Conservation (phyloP, 2,113 vertebrate genomes). For the Nothocercus nigrocapillus region DNA sequence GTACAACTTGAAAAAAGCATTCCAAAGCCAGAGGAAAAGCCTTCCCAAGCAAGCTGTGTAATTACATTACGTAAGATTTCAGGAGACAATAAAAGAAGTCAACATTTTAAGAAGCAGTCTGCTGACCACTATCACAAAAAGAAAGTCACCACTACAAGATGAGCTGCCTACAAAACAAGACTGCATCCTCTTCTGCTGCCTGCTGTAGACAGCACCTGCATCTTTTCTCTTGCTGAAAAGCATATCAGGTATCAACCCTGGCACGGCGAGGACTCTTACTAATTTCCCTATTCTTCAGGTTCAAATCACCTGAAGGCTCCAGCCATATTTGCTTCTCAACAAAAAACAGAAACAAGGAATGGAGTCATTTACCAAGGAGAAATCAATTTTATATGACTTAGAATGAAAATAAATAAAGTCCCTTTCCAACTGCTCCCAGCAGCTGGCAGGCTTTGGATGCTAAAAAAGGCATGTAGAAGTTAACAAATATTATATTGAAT, state of each 20-base stretch:
- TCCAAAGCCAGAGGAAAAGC: not conserved
- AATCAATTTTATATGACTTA: not conserved
- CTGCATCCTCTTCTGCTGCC: not conserved
- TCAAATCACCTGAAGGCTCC: not conserved
- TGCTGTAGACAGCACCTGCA: not conserved
- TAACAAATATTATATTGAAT: not conserved
- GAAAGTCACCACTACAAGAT: not conserved
- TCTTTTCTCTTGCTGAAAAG: not conserved
- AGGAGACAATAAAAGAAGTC: not conserved
- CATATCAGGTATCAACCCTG: rapidly evolving
- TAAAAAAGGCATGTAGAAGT: not conserved
- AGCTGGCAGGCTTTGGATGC: not conserved
- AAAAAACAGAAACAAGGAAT: not conserved
- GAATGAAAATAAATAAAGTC: not conserved
- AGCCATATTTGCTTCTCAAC: not conserved
- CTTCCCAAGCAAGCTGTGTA: not conserved
- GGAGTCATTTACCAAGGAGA: not conserved
- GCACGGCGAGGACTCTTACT: not conserved
- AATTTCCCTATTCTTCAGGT: not conserved
- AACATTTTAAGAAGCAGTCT: not conserved
- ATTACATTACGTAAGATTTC: not conserved
- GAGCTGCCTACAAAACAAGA: not conserved
- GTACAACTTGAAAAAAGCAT: not conserved
- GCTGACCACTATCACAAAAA: not conserved
- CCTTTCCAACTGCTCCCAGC: not conserved